Evolutionary conservation across 2,888 invertebrate species (phyloP), one percentile per base, ranked within the genome.

Genomic region (Gandaritis pyraliata): DNA sequence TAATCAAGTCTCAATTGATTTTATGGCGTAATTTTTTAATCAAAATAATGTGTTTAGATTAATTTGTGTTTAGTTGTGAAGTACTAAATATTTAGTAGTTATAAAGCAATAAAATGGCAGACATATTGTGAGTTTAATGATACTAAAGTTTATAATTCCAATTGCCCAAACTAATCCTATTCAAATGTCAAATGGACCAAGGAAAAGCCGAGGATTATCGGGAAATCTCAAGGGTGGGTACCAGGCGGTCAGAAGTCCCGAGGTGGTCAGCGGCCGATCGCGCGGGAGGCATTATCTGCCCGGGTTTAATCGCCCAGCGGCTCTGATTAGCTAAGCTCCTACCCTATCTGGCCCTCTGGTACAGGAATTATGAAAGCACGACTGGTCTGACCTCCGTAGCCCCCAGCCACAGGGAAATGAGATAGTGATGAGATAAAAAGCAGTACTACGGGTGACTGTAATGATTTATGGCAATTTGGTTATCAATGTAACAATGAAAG

Each of bases 231-330:
- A 77, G 80, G 80, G 80, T 75, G 69, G 77, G 29, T 30, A 86
- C 83, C 81, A 85, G 85, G 82, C 78, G 73, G 73, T 68, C 82
- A 85, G 83, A 76, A 83, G 81, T 74, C 75, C 75, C 76, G 82
- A 80, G 78, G 87, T 80, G 90, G 90, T 88, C 90, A 89, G 86
- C 79, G 85, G 74, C 86, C 88, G 90, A 89, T 90, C 90, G 90
- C 83, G 86, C 90, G 88, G 81, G 83, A 84, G 85, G 86, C 83
- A 88, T 90, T 90, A 90, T 88, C 91, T 87, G 80, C 76, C 74
- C 76, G 77, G 81, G 82, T 81, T 87, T 88, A 88, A 90, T 89
- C 87, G 86, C 81, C 87, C 87, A 84, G 74, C 80, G 83, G 83
- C 80, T 79, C 86, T 89, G 91, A 90, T 90, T 90, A 90, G 85